phyloP scores from a whole-genome alignment of 30 jellyfish, hydroid and myxozoan species.

The Hydractinia symbiolongicarpus region DNA sequence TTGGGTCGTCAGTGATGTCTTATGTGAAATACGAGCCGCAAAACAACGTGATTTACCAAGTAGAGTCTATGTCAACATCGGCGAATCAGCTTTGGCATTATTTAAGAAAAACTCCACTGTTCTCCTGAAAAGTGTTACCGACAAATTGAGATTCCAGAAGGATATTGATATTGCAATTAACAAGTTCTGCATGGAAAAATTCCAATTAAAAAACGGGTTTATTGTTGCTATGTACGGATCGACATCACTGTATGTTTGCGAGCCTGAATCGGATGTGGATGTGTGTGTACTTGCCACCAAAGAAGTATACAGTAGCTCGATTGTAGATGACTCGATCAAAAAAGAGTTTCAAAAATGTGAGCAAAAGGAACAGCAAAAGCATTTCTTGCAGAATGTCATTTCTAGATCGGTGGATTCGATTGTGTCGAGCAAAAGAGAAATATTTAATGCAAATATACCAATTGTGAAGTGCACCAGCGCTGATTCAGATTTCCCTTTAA shows the following conservation, averaged over 20 bases:
- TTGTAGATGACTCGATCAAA: not conserved
- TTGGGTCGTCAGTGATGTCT: conserved; percentile 52
- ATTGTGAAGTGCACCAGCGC: conserved; percentile 45
- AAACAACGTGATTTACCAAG: conserved; percentile 28
- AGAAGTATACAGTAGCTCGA: not conserved
- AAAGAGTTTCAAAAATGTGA: not conserved
- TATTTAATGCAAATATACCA: conserved; percentile 49
- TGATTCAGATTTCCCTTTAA: conserved; percentile 28
- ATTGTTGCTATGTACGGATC: conserved; percentile 59
- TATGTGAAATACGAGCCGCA: conserved; percentile 43
- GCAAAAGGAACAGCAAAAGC: conserved; percentile 18
- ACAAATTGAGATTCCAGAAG: conserved; percentile 28
- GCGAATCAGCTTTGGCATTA: conserved; percentile 32
- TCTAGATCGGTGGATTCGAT: conserved; percentile 52
- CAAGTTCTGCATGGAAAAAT: not conserved
- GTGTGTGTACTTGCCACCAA: conserved; percentile 36
- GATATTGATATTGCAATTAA: conserved; percentile 41
- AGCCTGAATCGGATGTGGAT: conserved; percentile 69
- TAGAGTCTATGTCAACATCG: conserved; percentile 28
- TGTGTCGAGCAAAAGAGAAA: conserved; percentile 38
- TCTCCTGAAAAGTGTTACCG: conserved; percentile 30
- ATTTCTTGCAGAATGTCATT: conserved; percentile 38
- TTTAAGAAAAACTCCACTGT: conserved; percentile 25
- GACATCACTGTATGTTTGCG: conserved; percentile 65
- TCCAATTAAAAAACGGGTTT: conserved; percentile 28